Evolutionary conservation across 2,888 invertebrate genomes (phyloP).

Genomic region (Lasioglossum villosulum): DNA sequence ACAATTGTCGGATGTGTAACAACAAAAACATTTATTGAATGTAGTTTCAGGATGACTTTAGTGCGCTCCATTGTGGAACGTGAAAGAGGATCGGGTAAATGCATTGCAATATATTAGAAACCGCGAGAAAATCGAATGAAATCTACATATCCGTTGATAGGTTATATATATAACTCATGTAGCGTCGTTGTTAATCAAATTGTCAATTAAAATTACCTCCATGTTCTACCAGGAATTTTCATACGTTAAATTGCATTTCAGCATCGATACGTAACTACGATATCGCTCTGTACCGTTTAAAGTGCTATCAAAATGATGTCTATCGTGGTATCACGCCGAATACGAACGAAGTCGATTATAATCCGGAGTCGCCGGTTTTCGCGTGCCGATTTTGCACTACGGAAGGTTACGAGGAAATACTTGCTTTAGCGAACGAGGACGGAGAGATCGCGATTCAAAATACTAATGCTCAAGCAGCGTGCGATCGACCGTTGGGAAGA

Average conservation of each 20-base stretch:
- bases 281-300: constrained; percentile 87
- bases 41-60: constrained; percentile 75
- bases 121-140: not conserved
- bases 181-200: not conserved
- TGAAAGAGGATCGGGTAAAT: constrained; percentile 79
- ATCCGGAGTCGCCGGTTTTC: constrained; percentile 91
- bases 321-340: constrained; percentile 88
- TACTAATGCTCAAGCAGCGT: constrained; percentile 73
- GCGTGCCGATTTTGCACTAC: constrained; percentile 91
- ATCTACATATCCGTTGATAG: constrained; percentile 23
- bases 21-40: constrained; percentile 55
- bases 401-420: constrained; percentile 88
- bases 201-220: not conserved
- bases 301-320: constrained; percentile 88
- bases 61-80: constrained; percentile 75
- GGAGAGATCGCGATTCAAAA: constrained; percentile 88
- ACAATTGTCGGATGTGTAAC: constrained; percentile 25
- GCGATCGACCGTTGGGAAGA: constrained; percentile 73
- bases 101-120: constrained; percentile 14
- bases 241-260: constrained; percentile 51
- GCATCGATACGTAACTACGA: constrained; percentile 86
- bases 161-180: constrained; percentile 49
- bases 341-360: constrained; percentile 85
- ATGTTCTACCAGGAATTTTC: not conserved
- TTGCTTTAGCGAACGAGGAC: constrained; percentile 95